phyloP scores from a whole-genome alignment of 2,113 vertebrate genomes.

The Uria lomvia region DNA sequence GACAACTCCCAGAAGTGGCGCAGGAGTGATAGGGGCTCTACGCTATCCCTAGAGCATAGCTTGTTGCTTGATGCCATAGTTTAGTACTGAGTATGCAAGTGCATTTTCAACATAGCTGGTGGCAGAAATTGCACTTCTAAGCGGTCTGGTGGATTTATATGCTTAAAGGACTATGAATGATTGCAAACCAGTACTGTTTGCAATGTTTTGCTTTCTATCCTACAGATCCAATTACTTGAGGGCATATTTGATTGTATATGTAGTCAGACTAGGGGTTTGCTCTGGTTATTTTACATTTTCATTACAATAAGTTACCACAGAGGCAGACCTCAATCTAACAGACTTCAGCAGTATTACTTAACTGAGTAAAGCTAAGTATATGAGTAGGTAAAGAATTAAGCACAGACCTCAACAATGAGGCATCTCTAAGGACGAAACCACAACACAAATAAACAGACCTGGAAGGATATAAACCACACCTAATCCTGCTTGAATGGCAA shows the following conservation, averaged over 20 bases:
- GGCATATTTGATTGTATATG: conserved; percentile 29
- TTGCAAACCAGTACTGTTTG: conserved; percentile 30
- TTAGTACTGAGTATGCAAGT: conserved; percentile 46
- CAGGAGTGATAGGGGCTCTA: conserved; percentile 17
- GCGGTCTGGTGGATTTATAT: conserved; percentile 52
- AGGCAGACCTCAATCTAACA: neutral
- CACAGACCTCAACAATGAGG: neutral
- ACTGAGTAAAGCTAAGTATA: neutral
- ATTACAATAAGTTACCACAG: conserved; percentile 18
- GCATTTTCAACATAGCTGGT: conserved; percentile 55
- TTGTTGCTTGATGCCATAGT: conserved; percentile 38
- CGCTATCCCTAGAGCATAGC: conserved; percentile 3
- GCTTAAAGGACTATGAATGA: conserved; percentile 65
- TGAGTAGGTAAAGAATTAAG: neutral
- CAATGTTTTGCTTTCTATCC: conserved; percentile 31
- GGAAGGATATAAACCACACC: neutral
- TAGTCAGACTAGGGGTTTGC: neutral
- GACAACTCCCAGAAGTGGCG: conserved; percentile 1
- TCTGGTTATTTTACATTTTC: conserved; percentile 45
- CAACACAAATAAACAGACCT: neutral
- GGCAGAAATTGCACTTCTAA: conserved; percentile 63
- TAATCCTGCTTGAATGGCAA: conserved; percentile 3
- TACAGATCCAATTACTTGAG: conserved; percentile 31
- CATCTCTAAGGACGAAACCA: neutral
- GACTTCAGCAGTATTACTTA: neutral